Conservation (phyloP, 1,140 invertebrate genomes). For the Drosophila trapezifrons region DNA sequence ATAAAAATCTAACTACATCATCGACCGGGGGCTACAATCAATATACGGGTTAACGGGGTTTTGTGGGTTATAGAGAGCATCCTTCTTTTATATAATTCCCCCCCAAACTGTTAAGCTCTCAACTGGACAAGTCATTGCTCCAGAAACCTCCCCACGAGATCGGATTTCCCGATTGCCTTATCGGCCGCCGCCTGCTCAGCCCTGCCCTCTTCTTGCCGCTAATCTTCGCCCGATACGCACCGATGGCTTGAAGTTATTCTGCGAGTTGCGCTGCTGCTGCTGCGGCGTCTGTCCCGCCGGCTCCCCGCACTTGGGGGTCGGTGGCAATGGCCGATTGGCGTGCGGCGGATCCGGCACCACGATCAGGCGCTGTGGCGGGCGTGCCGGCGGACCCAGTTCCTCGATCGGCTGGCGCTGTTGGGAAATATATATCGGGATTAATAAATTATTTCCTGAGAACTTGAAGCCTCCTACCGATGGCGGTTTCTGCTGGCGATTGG, state of each 20-base stretch:
- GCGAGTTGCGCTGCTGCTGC: conserved; percentile 90
- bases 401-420: conserved; percentile 85
- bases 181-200: conserved; percentile 5
- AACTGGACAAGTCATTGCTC: conserved; percentile 27
- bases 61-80: background rate
- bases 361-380: conserved; percentile 94
- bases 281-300: conserved; percentile 85
- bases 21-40: conserved; percentile 6
- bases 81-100: background rate
- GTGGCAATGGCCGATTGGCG: conserved; percentile 90
- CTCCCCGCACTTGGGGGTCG: conserved; percentile 87
- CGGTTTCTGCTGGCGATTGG: conserved; percentile 84
- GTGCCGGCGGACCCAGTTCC: conserved; percentile 92
- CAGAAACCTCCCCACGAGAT: conserved; percentile 36
- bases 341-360: conserved; percentile 89
- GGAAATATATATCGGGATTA: conserved; percentile 13
- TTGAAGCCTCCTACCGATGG: conserved; percentile 59
- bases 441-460: background rate
- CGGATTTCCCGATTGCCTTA: conserved; percentile 25
- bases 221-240: conserved; percentile 85
- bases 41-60: conserved; percentile 9
- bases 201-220: conserved; percentile 16
- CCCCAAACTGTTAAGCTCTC: background rate
- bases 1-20: conserved; percentile 18
- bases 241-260: conserved; percentile 93